Evolutionary conservation across 2,797 vertebrate genomes (phyloP).

Genomic region (Limnodromus scolopaceus): DNA sequence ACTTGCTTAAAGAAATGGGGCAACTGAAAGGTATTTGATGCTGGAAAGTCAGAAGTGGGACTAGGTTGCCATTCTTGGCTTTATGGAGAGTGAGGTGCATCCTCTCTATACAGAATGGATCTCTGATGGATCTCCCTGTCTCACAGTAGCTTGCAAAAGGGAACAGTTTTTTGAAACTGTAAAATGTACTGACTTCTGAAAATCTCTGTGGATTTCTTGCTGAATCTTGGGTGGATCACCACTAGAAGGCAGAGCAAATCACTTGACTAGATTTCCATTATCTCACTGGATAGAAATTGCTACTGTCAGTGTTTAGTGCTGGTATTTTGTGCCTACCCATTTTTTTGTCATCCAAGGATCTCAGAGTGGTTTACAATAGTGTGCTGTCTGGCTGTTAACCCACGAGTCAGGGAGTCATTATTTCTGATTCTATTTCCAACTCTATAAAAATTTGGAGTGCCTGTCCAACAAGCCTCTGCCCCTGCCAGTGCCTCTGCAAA

Average conservation of each 20-base stretch:
- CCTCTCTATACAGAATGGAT: background rate
- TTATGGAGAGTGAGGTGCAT: background rate
- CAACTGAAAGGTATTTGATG: background rate
- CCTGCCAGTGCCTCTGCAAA: background rate
- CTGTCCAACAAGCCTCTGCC: background rate
- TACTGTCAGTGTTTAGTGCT: background rate
- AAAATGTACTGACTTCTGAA: background rate
- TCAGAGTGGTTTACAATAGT: background rate
- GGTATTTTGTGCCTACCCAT: background rate
- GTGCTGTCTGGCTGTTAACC: background rate
- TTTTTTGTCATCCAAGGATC: slow-evolving; percentile 12
- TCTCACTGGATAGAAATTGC: background rate
- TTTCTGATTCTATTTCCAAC: background rate
- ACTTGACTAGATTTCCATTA: background rate
- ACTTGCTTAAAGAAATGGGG: background rate
- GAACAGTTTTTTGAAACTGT: background rate
- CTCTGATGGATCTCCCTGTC: background rate
- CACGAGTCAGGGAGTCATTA: background rate
- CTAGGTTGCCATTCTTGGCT: background rate
- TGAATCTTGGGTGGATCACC: background rate
- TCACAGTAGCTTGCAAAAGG: background rate
- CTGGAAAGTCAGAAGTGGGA: background rate
- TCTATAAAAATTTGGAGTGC: background rate
- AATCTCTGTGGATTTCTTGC: background rate
- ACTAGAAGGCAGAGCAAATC: background rate